Conservation (phyloP, 2,797 vertebrate genomes). For the Neopelma chrysocephalum region DNA sequence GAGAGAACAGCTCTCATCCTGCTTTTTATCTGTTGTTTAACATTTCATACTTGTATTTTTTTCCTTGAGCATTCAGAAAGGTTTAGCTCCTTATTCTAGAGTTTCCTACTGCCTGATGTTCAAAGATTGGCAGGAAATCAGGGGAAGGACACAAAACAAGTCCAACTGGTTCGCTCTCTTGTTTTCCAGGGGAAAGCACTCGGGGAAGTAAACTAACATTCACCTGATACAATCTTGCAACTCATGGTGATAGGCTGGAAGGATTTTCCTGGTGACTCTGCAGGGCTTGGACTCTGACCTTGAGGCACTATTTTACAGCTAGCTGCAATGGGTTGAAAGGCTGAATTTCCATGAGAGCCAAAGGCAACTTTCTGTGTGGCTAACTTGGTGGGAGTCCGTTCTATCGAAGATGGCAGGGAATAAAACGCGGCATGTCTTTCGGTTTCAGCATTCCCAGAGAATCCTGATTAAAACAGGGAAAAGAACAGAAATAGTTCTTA, state of each 20-base stretch:
- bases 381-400: conserved; percentile 89
- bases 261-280: conserved; percentile 94
- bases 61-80: background rate
- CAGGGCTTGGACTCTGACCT: conserved; percentile 87
- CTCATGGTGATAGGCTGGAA: conserved; percentile 99
- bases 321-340: conserved; percentile 96
- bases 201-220: conserved; percentile 6
- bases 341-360: conserved; percentile 94
- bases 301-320: conserved; percentile 98
- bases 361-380: conserved; percentile 88
- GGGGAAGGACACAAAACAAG: background rate
- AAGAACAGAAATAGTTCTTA: conserved; percentile 58
- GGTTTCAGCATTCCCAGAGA: conserved; percentile 79
- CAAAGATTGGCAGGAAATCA: background rate
- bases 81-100: background rate
- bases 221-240: conserved; percentile 99
- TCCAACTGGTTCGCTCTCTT: background rate
- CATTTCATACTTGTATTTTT: background rate
- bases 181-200: background rate
- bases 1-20: background rate
- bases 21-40: background rate
- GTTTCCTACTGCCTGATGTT: background rate
- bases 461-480: conserved; percentile 77
- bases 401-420: conserved; percentile 82
- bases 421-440: conserved; percentile 81